phyloP scores from a whole-genome alignment of 2,888 invertebrate species.

The Troilus luridus region DNA sequence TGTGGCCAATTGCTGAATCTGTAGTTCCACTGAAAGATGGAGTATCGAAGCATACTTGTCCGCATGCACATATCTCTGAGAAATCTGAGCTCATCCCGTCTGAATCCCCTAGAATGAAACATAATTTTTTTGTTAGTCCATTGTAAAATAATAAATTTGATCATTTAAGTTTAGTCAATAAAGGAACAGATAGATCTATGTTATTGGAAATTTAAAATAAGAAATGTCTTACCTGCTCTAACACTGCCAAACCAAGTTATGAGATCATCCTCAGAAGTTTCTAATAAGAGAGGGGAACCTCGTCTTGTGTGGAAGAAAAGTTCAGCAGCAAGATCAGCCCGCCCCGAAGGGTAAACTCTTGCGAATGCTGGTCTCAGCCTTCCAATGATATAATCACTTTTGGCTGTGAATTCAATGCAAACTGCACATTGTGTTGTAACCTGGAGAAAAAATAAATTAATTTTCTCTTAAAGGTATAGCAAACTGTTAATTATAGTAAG shows the following conservation, averaged over 20 bases:
- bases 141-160: background rate
- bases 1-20: constrained; percentile 41
- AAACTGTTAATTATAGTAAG: background rate
- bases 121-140: background rate
- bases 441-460: constrained; percentile 67
- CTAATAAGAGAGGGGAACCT: constrained; percentile 75
- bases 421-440: constrained; percentile 75
- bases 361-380: constrained; percentile 77
- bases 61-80: constrained; percentile 73
- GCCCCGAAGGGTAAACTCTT: constrained; percentile 75
- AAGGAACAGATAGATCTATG: background rate
- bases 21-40: constrained; percentile 7
- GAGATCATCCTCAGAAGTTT: constrained; percentile 77
- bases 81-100: constrained; percentile 70
- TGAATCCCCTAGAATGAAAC: constrained; percentile 55
- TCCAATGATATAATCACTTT: constrained; percentile 75
- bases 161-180: background rate
- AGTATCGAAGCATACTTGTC: constrained; percentile 70
- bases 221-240: constrained; percentile 53
- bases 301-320: constrained; percentile 76
- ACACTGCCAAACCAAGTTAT: constrained; percentile 77
- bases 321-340: constrained; percentile 77
- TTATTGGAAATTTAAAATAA: background rate
- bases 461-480: background rate
- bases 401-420: constrained; percentile 75